Evolutionary conservation across 1,140 invertebrate species (phyloP).

Genomic region (Lasioglossum baleicum): DNA sequence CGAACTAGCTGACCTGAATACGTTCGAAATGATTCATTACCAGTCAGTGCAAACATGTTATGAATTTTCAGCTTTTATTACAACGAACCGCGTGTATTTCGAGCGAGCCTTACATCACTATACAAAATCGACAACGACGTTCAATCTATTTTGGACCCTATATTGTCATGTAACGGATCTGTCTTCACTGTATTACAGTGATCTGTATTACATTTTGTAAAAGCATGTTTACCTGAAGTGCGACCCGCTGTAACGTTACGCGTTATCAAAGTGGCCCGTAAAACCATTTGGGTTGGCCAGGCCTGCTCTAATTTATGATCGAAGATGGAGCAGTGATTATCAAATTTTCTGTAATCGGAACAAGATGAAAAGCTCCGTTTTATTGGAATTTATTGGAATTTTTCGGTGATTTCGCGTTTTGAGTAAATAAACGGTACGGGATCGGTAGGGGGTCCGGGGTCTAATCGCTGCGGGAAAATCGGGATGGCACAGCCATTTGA

Average conservation of each 20-base stretch:
- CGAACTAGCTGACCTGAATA: conserved; percentile 57
- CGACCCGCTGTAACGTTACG: too few species aligned
- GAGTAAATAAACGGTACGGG: background rate
- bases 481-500: background rate
- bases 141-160: conserved; percentile 23
- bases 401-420: background rate
- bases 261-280: too few species aligned
- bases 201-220: too few species aligned
- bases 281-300: too few species aligned
- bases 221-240: too few species aligned
- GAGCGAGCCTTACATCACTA: conserved; percentile 6
- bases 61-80: conserved; percentile 65
- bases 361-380: too few species aligned
- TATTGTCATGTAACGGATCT: background rate
- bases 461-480: background rate
- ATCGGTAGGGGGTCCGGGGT: background rate
- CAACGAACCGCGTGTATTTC: conserved; percentile 33
- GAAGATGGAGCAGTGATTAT: too few species aligned
- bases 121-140: conserved; percentile 20
- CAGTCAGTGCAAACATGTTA: conserved; percentile 54
- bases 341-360: too few species aligned
- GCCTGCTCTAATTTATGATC: too few species aligned
- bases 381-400: too few species aligned
- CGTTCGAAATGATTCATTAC: conserved; percentile 64
- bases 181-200: too few species aligned